Percentiles rank a stretch among this genome's conserved stretches.
phyloP scores from a whole-genome alignment of 1,140 invertebrate genomes.

The Rhagoletis zephyria region DNA sequence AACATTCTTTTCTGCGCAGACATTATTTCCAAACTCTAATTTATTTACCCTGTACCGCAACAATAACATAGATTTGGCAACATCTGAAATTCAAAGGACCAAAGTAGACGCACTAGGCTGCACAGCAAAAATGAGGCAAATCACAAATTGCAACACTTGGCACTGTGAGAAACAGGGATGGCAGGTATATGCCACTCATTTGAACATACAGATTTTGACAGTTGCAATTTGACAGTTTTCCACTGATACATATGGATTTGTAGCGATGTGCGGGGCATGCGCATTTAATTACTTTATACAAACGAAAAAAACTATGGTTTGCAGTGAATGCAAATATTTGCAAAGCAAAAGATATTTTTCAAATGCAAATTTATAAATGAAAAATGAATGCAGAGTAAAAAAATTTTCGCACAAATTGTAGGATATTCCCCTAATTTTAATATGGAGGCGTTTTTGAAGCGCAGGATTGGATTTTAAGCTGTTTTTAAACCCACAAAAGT shows the following conservation, averaged over 20 bases:
- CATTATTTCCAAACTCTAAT: background rate
- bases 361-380: constrained; percentile 30
- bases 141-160: constrained; percentile 25
- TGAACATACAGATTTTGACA: constrained; percentile 22
- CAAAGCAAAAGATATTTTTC: background rate
- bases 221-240: constrained; percentile 41
- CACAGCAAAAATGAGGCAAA: background rate
- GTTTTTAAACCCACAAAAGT: background rate
- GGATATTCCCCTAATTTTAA: background rate
- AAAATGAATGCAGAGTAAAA: background rate
- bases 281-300: constrained; percentile 29
- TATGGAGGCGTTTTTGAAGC: background rate
- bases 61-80: background rate
- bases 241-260: background rate
- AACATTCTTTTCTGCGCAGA: no score
- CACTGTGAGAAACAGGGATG: constrained; percentile 23
- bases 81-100: background rate
- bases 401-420: background rate
- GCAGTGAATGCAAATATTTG: background rate
- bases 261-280: background rate
- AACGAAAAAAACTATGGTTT: constrained; percentile 1
- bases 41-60: constrained; percentile 24
- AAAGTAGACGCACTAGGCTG: background rate
- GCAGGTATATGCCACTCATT: background rate
- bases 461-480: background rate